Evolutionary conservation across 1,140 invertebrate species (phyloP).

Genomic region (Lerema accius): DNA sequence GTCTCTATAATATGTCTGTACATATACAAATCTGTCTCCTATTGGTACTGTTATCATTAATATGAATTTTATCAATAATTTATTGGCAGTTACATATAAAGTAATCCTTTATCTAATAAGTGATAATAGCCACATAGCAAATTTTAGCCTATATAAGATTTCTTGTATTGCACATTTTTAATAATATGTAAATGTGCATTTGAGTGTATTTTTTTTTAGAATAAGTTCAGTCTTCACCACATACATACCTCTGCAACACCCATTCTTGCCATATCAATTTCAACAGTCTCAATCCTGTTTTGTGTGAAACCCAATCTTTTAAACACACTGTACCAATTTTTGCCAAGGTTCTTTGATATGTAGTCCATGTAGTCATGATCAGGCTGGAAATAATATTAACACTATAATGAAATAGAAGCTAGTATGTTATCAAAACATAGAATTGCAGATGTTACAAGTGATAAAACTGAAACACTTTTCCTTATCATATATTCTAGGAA

Average conservation of each 20-base stretch:
- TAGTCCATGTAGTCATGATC: conserved; percentile 72
- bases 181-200: too few species aligned
- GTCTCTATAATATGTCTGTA: too few species aligned
- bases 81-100: background rate
- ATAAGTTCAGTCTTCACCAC: too few species aligned
- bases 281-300: conserved; percentile 69
- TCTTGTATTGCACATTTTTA: too few species aligned
- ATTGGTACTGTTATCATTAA: background rate
- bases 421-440: too few species aligned
- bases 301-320: conserved; percentile 61
- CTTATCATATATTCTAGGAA: too few species aligned
- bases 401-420: background rate
- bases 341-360: conserved; percentile 72
- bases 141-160: too few species aligned
- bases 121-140: too few species aligned
- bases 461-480: too few species aligned
- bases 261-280: conserved; percentile 64
- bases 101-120: background rate
- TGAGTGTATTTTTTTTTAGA: too few species aligned
- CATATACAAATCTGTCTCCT: background rate
- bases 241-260: conserved; percentile 69
- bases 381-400: conserved; percentile 54
- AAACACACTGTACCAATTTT: conserved; percentile 71
- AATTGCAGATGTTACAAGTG: too few species aligned
- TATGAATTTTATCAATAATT: background rate